Percentiles rank a stretch among this genome's conserved stretches.
Conservation (phyloP, 1,140 invertebrate species). For the Drosophila nebulosa region DNA sequence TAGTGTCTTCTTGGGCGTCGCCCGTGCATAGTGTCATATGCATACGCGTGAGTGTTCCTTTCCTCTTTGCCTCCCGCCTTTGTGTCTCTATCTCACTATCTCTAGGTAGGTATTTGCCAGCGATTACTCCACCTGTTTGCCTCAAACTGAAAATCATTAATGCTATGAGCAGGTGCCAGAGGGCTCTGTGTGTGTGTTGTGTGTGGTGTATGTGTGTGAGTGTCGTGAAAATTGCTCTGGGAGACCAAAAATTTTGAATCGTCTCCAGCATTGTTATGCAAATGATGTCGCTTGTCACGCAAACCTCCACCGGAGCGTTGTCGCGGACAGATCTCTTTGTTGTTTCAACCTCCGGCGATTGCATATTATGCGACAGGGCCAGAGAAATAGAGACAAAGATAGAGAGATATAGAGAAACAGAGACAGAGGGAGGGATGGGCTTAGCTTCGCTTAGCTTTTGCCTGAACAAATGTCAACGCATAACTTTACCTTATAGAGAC, state of each 20-base stretch:
- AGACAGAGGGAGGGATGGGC: background rate
- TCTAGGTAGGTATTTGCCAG: conserved; percentile 41
- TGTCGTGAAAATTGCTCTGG: conserved; percentile 72
- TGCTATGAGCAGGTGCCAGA: conserved; percentile 52
- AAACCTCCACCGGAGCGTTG: conserved; percentile 42
- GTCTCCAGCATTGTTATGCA: conserved; percentile 79
- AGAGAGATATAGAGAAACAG: too few species aligned
- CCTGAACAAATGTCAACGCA: conserved; percentile 35
- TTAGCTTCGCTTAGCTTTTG: background rate
- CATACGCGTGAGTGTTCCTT: conserved; percentile 46
- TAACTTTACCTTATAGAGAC: background rate
- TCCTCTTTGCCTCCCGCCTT: too few species aligned
- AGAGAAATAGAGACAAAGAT: background rate
- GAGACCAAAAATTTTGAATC: conserved; percentile 77
- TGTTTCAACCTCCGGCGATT: conserved; percentile 57
- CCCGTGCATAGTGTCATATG: conserved; percentile 60
- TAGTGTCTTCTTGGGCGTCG: conserved; percentile 15
- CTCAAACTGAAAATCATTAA: conserved; percentile 51
- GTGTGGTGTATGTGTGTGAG: conserved; percentile 25
- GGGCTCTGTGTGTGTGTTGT: conserved; percentile 34
- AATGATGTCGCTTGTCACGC: conserved; percentile 77
- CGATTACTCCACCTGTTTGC: conserved; percentile 28
- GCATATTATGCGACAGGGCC: conserved; percentile 48
- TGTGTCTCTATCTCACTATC: background rate
- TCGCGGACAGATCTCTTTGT: conserved; percentile 70